These are phyloP conservation scores for Erebia ligea DNA, from an alignment of 2,888 invertebrate species.

Conservation along the genomic window DNA sequence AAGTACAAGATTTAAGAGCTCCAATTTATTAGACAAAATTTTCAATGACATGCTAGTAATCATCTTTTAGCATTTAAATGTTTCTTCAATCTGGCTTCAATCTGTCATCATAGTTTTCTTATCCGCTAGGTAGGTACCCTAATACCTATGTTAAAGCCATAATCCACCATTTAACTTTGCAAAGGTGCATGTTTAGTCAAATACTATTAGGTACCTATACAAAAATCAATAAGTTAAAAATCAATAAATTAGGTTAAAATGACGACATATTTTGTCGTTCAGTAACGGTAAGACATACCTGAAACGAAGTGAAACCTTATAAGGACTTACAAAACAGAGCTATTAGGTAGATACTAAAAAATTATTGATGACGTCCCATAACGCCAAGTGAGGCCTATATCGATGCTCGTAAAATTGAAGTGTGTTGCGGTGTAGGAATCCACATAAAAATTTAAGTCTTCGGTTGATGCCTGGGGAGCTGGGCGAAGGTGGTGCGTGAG, in stretches of 20 bases:
- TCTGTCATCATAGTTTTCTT: too few species aligned
- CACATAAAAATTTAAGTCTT: constrained; percentile 66
- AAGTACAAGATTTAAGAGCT: too few species aligned
- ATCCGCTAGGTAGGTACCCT: too few species aligned
- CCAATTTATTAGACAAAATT: too few species aligned
- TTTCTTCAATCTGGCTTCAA: too few species aligned
- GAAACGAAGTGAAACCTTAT: constrained; percentile 31
- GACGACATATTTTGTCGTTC: neutral
- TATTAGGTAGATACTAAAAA: constrained; percentile 63
- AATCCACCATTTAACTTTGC: too few species aligned
- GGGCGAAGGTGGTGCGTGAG: constrained; percentile 52
- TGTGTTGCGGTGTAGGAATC: constrained; percentile 72
- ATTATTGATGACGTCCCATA: constrained; percentile 67
- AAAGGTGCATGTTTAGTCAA: too few species aligned
- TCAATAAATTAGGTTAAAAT: neutral
- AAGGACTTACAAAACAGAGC: constrained; percentile 50
- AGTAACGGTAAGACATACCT: neutral
- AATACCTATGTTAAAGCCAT: too few species aligned
- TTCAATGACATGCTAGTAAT: too few species aligned
- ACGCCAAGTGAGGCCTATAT: constrained; percentile 63
- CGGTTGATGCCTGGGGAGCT: constrained; percentile 44
- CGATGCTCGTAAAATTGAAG: constrained; percentile 72
- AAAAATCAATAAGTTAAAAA: too few species aligned
- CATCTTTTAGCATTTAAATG: too few species aligned
- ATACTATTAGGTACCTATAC: neutral